These are phyloP conservation scores for Atopsyche davidsoni DNA, from an alignment of 1,140 invertebrate species.

Conservation along the genomic window DNA sequence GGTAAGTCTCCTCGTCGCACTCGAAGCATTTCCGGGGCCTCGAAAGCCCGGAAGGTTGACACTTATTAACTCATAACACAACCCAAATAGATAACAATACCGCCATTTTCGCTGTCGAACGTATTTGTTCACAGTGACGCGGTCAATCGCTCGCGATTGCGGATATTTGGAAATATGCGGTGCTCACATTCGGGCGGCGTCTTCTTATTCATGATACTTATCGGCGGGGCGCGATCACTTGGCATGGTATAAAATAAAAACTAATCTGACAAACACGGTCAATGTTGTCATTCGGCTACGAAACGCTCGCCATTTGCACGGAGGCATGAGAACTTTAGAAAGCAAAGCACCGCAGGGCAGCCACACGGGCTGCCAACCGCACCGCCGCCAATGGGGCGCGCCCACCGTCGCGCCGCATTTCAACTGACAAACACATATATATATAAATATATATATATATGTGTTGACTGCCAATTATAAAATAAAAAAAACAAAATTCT, in stretches of 20 bases:
- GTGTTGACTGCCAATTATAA: no score
- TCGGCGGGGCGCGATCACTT: conserved; percentile 11
- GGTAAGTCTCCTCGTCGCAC: no score
- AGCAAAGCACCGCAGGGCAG: conserved; percentile 22
- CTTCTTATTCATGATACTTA: conserved; percentile 6
- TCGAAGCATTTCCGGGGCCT: conserved; percentile 1
- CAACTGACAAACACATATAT: no score
- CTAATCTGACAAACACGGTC: conserved; percentile 19
- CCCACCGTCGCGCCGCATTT: no score
- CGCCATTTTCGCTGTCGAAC: conserved; percentile 48
- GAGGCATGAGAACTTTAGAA: conserved; percentile 24
- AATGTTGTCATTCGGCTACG: conserved; percentile 24
- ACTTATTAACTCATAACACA: conserved; percentile 45
- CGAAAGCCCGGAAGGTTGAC: conserved; percentile 14
- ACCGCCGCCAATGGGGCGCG: no score
- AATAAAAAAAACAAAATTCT: no score
- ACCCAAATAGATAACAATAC: conserved; percentile 49
- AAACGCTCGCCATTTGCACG: conserved; percentile 26
- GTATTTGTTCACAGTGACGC: conserved; percentile 43
- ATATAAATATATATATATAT: no score
- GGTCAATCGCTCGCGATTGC: conserved; percentile 16
- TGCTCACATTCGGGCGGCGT: conserved; percentile 2
- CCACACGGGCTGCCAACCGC: conserved; percentile 12
- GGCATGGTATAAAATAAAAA: conserved; percentile 14
- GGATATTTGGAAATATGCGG: conserved; percentile 1